These are phyloP conservation scores for Caenorhabditis imperialis DNA, from an alignment of 2,888 invertebrate species.

Conservation along the genomic window DNA sequence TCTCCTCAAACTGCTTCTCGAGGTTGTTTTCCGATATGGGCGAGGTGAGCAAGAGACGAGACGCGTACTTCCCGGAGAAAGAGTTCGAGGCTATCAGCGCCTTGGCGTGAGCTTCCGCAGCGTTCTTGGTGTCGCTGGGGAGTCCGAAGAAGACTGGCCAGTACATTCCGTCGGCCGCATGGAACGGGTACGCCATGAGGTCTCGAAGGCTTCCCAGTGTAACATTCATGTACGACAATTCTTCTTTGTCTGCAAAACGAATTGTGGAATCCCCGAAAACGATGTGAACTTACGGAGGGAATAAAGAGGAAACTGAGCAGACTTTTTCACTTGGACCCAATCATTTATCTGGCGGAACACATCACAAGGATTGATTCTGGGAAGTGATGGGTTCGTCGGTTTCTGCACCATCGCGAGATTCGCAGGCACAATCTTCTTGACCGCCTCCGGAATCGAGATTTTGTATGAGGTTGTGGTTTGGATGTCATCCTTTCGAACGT, in stretches of 20 bases:
- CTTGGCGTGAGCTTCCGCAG: conserved; percentile 4
- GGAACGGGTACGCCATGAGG: conserved; percentile 4
- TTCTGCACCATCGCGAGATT: no score
- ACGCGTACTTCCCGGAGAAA: conserved; percentile 29
- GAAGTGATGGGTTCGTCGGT: no score
- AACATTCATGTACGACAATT: conserved; percentile 8
- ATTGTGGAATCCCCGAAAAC: no score
- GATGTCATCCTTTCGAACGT: no score
- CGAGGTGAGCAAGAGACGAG: conserved; percentile 3
- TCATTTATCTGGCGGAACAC: no score
- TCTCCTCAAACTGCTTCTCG: conserved; percentile 17
- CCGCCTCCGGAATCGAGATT: no score
- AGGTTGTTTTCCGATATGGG: background rate
- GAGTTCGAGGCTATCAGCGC: conserved; percentile 12
- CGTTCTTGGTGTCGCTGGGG: background rate
- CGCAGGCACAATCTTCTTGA: no score
- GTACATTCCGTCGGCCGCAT: conserved; percentile 16
- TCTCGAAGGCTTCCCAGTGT: background rate
- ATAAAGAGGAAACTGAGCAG: no score
- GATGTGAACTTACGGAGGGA: no score
- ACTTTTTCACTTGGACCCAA: background rate
- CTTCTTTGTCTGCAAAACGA: background rate
- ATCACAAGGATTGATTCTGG: no score
- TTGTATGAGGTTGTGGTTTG: no score
- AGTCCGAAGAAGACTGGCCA: conserved; percentile 23